Base-by-base conservation (phyloP, 2,797 vertebrate genomes). In the Myotis pilosus region DNA sequence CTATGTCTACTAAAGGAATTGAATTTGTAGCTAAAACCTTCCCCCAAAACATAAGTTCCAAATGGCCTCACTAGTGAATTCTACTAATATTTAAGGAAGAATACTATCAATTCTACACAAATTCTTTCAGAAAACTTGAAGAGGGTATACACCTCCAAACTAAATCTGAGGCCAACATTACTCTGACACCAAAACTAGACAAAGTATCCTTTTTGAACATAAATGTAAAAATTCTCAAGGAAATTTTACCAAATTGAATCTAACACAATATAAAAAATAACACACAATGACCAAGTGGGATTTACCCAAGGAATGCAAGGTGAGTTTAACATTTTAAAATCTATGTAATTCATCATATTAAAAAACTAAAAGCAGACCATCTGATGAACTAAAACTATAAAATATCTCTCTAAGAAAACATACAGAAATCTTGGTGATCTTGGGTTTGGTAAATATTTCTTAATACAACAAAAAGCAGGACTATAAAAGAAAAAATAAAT, bases 241-340 rank as follows among this genome's bases (percentile, higher is more conserved):
- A 53, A 53, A 53, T 53, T 53, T 53, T 53, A 53, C 51, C 51
- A 53, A 53, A 92, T 2, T 79, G 23, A 91, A 53, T 55, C 19
- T 33, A 80, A 87, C 15, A 36, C 2, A 49, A 87, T 20, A 84
- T 41, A 84, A 91, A 87, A 84, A 74, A 55, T 17, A 89, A 72
- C 69, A 88, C 8, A 96, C 64, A 55, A 55, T 23, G 53, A 55
- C 53, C 75, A 93, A n/a, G 16, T 74, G n/a, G 44, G 30, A 15
- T 82, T 88, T 91, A 81, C 55, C 8, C 47, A 81, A 92, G 38
- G 64, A 91, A 95, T 87, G n/a, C 36, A 85, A 91, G 41, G 9
- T 49, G 33, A 11, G n/a, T 41, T 74, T 85, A 82, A 57, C 44
- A 91, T 71, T 87, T 64, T 38, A 79, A 80, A 88, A 94, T 87